These are phyloP conservation scores for Psilanteris sp. DNA, from an alignment of 1,140 invertebrate genomes.

Conservation along the genomic window DNA sequence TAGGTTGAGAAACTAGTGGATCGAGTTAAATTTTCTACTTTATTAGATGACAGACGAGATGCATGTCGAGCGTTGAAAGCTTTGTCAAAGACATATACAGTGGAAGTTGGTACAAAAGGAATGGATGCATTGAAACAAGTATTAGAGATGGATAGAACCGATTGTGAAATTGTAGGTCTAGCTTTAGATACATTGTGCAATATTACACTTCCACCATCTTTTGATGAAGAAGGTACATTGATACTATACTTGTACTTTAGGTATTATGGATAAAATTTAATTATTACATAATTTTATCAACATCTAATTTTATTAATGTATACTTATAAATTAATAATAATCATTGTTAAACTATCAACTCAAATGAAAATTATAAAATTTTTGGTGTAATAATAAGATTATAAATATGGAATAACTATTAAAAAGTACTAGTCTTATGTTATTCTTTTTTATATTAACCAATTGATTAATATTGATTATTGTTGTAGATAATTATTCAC, in stretches of 20 bases:
- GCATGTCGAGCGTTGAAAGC: constrained; percentile 97
- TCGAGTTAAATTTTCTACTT: constrained; percentile 93
- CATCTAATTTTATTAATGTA: too few species aligned
- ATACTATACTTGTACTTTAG: too few species aligned
- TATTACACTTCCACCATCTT: constrained; percentile 90
- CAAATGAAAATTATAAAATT: too few species aligned
- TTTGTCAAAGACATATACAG: constrained; percentile 93
- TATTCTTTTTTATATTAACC: too few species aligned
- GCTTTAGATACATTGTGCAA: constrained; percentile 95
- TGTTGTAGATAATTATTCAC: constrained; percentile 77
- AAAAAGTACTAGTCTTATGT: too few species aligned
- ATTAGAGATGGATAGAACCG: constrained; percentile 90
- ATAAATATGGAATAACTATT: too few species aligned
- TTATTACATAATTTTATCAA: too few species aligned
- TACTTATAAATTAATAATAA: too few species aligned
- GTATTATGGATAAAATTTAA: too few species aligned
- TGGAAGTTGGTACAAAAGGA: constrained; percentile 97
- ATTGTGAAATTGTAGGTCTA: constrained; percentile 95
- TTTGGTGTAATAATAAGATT: too few species aligned
- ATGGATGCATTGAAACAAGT: constrained; percentile 92
- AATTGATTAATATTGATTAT: constrained; percentile 9
- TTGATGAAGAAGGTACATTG: constrained; percentile 87
- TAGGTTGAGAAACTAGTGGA: constrained; percentile 96
- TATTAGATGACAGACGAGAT: constrained; percentile 96
- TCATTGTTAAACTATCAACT: too few species aligned